Evolutionary conservation across 2,113 vertebrate genomes (phyloP).

Genomic region (Spizaetus ornatus): DNA sequence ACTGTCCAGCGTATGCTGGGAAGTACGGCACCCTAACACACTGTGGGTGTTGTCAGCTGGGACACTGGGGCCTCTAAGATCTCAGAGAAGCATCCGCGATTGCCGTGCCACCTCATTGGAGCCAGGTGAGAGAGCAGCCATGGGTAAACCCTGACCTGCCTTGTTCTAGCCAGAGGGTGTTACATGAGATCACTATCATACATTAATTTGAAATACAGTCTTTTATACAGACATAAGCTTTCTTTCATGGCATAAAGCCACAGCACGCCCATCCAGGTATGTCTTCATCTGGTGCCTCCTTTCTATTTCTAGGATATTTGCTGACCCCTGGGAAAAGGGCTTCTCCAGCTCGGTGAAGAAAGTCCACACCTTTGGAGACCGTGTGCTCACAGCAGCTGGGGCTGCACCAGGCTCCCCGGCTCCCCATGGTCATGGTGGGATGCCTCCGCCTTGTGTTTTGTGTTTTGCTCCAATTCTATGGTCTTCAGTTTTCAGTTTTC

Average conservation of each 20-base stretch:
- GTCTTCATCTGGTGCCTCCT: not conserved
- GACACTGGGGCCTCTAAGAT: not conserved
- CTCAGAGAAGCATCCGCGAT: not conserved
- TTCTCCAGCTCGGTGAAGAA: accelerated
- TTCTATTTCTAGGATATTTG: not conserved
- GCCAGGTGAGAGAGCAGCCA: not conserved
- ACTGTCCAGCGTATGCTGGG: not conserved
- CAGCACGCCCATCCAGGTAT: not conserved
- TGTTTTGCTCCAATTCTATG: not conserved
- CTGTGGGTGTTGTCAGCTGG: accelerated
- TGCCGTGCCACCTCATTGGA: not conserved
- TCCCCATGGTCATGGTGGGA: not conserved
- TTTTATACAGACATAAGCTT: not conserved
- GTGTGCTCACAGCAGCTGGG: not conserved
- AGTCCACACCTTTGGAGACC: not conserved
- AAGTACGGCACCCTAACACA: accelerated
- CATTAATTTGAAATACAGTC: not conserved
- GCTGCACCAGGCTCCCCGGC: not conserved
- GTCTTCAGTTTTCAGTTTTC: not conserved
- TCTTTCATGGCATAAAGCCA: not conserved
- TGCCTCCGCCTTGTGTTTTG: not conserved
- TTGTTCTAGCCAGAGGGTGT: not conserved
- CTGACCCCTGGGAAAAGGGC: not conserved
- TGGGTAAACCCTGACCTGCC: not conserved
- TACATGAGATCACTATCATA: not conserved